phyloP scores from a whole-genome alignment of 2,888 invertebrate genomes.

The Chydorus sphaericus region DNA sequence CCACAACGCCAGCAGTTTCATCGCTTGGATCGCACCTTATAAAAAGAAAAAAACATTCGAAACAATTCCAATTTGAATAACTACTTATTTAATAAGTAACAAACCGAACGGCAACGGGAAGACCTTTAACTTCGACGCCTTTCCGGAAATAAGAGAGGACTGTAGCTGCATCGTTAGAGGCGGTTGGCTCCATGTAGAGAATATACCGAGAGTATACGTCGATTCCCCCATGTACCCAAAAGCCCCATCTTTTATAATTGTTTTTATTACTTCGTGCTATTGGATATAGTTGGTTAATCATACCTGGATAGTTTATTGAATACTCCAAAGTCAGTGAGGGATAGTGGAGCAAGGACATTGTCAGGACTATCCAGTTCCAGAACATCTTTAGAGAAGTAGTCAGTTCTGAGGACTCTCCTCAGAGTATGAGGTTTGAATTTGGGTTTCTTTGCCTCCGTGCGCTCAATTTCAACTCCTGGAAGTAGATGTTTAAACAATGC shows the following conservation, averaged over 20 bases:
- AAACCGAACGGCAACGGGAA: not conserved
- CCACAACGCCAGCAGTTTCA: not conserved
- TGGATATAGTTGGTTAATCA: not conserved
- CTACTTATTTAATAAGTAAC: not conserved
- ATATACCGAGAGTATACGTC: not conserved
- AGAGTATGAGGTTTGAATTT: no score
- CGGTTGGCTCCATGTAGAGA: not conserved
- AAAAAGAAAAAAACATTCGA: not conserved
- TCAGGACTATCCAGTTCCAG: not conserved
- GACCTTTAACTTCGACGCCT: not conserved
- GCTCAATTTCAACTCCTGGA: no score
- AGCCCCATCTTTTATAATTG: not conserved
- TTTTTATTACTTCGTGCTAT: no score
- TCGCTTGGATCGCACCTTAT: not conserved
- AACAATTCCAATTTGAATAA: not conserved
- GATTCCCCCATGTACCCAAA: not conserved
- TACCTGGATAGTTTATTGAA: not conserved
- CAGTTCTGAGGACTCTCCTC: no score
- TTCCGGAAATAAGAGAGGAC: not conserved
- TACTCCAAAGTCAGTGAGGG: not conserved
- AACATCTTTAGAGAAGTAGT: no score
- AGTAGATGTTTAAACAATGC: no score
- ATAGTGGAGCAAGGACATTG: not conserved
- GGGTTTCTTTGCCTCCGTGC: no score
- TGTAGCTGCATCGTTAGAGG: not conserved